Evolutionary conservation across 2,888 invertebrate species (phyloP).

Genomic region (Cephalotes varians): DNA sequence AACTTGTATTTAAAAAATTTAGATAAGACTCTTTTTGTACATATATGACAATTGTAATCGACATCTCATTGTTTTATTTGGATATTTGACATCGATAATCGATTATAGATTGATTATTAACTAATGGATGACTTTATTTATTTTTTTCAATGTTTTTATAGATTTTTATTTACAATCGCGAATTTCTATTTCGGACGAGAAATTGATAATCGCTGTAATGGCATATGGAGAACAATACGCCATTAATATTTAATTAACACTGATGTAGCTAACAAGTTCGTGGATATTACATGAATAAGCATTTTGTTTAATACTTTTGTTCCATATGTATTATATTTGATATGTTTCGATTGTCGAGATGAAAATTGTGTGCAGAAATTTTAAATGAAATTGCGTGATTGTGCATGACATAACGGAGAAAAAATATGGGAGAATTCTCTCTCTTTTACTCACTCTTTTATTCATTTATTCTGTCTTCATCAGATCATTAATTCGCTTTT

Average conservation of each 20-base stretch:
- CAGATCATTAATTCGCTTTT: constrained; percentile 28
- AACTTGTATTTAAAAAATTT: neutral
- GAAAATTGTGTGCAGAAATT: constrained; percentile 3
- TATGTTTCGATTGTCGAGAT: neutral
- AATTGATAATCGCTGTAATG: neutral
- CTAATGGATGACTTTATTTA: constrained; percentile 10
- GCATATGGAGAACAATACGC: constrained; percentile 1
- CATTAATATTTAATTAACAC: constrained; percentile 3
- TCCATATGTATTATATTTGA: neutral
- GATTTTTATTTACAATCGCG: neutral
- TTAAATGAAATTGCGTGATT: constrained; percentile 5
- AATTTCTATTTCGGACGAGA: too few relatives aligned
- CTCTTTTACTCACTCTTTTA: neutral
- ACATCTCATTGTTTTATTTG: constrained; percentile 1
- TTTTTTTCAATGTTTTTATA: neutral
- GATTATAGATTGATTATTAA: neutral
- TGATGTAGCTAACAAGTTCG: constrained; percentile 7
- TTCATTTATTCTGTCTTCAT: neutral
- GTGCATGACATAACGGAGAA: neutral
- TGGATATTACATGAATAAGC: neutral
- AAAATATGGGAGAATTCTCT: neutral
- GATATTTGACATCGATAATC: neutral
- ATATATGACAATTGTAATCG: neutral
- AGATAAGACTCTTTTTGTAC: neutral
- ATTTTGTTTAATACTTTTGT: neutral